phyloP scores from a whole-genome alignment of 2,888 invertebrate genomes.

The Linnaemya vulpina region DNA sequence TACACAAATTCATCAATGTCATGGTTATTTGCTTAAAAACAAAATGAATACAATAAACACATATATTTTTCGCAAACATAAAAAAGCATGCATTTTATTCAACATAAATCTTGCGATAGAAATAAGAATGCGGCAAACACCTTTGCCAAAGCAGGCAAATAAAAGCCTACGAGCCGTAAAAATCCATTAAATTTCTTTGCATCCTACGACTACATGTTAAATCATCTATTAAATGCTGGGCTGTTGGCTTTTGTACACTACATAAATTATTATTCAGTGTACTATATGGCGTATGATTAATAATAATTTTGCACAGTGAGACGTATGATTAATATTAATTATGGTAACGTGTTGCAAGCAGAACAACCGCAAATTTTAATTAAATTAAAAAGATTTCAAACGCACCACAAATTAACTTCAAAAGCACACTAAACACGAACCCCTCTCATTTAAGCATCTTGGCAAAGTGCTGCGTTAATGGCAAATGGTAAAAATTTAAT shows the following conservation, averaged over 20 bases:
- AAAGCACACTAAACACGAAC: background rate
- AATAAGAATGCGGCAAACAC: background rate
- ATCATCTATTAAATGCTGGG: too few relatives aligned
- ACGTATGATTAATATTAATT: slow-evolving; percentile 12
- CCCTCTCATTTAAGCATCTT: too few relatives aligned
- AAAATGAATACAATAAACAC: slow-evolving; percentile 13
- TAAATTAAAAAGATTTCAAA: background rate
- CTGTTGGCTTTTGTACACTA: too few relatives aligned
- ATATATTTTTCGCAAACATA: slow-evolving; percentile 15
- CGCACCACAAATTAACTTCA: background rate
- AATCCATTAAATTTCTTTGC: too few relatives aligned
- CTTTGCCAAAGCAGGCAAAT: background rate
- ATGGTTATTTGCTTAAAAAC: slow-evolving; percentile 45
- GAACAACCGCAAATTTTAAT: background rate
- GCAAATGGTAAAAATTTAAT: too few relatives aligned
- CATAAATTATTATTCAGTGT: background rate
- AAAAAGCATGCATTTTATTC: slow-evolving; percentile 15
- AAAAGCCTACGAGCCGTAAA: too few relatives aligned
- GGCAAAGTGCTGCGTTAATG: too few relatives aligned
- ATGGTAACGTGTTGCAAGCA: background rate
- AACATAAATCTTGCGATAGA: background rate
- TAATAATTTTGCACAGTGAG: background rate
- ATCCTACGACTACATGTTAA: too few relatives aligned
- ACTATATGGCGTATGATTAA: background rate
- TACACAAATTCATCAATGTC: slow-evolving; percentile 64